phyloP scores from a whole-genome alignment of 2,888 invertebrate genomes.

The Pheosia tremula region DNA sequence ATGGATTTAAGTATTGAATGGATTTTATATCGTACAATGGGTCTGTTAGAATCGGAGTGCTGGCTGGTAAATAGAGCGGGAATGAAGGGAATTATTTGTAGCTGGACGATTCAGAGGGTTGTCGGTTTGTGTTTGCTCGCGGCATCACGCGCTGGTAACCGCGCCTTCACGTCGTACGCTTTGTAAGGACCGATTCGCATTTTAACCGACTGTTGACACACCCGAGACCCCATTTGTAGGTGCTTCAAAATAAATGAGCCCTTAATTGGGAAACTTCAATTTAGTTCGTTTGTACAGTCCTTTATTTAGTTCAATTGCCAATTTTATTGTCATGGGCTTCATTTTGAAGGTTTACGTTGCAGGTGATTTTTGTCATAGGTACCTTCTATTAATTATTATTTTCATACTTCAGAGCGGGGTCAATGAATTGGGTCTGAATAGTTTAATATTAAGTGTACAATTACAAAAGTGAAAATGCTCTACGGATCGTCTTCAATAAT shows the following conservation, averaged over 20 bases:
- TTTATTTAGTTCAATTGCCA: constrained; percentile 19
- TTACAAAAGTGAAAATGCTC: background rate
- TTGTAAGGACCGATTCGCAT: constrained; percentile 40
- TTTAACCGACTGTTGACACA: constrained; percentile 50
- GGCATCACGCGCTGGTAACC: constrained; percentile 62
- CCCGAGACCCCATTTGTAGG: constrained; percentile 28
- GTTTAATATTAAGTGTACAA: background rate
- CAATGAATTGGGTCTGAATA: background rate
- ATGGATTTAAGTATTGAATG: background rate
- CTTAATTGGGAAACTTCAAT: constrained; percentile 43
- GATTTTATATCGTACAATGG: background rate
- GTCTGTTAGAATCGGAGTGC: constrained; percentile 32
- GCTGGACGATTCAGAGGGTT: constrained; percentile 51
- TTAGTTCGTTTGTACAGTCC: constrained; percentile 27
- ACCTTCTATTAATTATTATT: background rate
- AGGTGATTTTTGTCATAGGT: background rate
- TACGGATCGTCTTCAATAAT: constrained; percentile 9
- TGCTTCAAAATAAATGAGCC: constrained; percentile 40
- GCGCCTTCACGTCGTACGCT: constrained; percentile 46
- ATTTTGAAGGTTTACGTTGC: background rate
- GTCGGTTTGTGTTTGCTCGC: constrained; percentile 57
- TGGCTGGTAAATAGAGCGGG: constrained; percentile 58
- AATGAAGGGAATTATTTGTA: constrained; percentile 59
- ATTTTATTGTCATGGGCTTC: constrained; percentile 18
- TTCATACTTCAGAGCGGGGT: background rate